Conservation (phyloP, 2,797 vertebrate genomes). For the Myotis myotis region DNA sequence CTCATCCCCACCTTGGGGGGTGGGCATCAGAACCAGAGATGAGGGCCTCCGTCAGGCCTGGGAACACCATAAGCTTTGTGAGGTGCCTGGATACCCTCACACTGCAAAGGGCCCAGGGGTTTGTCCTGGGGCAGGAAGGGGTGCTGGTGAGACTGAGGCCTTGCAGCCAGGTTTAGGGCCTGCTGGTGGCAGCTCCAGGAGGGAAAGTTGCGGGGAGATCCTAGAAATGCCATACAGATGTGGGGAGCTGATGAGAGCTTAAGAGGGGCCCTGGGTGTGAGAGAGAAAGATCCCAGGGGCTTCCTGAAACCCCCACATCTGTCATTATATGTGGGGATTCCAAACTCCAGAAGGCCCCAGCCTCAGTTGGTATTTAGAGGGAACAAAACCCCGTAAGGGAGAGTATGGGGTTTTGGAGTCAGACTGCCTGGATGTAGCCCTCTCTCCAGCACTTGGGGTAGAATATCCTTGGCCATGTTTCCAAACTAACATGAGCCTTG, state of each 20-base stretch:
- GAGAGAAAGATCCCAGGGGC: neutral
- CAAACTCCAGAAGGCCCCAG: neutral
- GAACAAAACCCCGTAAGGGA: neutral
- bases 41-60: neutral
- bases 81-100: neutral
- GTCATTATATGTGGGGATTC: neutral
- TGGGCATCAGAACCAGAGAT: neutral
- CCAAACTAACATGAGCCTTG: neutral
- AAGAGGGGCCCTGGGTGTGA: neutral
- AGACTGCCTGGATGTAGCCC: neutral
- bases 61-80: neutral
- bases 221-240: neutral
- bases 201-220: neutral
- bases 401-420: neutral
- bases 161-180: neutral
- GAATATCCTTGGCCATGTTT: neutral
- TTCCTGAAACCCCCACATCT: neutral
- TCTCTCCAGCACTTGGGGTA: neutral
- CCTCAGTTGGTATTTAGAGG: neutral
- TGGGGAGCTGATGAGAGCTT: neutral
- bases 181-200: neutral
- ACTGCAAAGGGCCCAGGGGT: neutral
- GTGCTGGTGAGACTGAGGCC: neutral
- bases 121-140: neutral
- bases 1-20: too few species aligned